Conservation (phyloP, 1,140 invertebrate species). For the Plectus sambesii region DNA sequence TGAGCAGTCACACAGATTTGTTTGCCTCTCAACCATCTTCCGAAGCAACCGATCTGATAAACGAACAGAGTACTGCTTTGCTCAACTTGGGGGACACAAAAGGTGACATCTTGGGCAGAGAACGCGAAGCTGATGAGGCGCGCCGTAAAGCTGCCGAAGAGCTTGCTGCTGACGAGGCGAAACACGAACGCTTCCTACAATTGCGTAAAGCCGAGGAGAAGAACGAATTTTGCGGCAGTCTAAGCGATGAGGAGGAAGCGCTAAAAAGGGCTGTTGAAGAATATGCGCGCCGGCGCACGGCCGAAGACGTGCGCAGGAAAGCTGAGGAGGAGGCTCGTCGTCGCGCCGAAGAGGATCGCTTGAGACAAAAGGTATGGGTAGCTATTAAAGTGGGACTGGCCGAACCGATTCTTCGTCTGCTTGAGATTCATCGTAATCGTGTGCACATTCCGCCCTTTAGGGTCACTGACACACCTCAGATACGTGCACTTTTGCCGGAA, state of each 20-base stretch:
- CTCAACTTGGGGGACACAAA: conserved; percentile 63
- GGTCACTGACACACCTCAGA: too few relatives aligned
- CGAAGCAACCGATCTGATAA: conserved; percentile 66
- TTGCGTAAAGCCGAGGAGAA: conserved; percentile 14
- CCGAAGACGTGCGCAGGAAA: conserved; percentile 1
- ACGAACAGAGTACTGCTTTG: conserved; percentile 83
- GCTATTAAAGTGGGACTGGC: too few relatives aligned
- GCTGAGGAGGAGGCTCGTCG: conserved; percentile 1
- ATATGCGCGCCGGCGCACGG: conserved; percentile 2
- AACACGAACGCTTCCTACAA: conserved; percentile 17
- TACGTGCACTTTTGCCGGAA: conserved; percentile 26
- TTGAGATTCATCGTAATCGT: too few relatives aligned
- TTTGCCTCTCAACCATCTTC: too few relatives aligned
- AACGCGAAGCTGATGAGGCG: conserved; percentile 21
- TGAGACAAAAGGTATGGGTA: conserved; percentile 1
- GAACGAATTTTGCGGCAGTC: conserved; percentile 13
- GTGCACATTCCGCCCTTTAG: too few relatives aligned
- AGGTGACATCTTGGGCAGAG: conserved; percentile 18
- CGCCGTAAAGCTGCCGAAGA: conserved; percentile 17
- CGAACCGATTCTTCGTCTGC: too few relatives aligned
- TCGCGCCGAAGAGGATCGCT: background rate
- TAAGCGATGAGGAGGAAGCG: conserved; percentile 30
- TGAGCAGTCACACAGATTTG: too few relatives aligned
- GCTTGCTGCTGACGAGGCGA: conserved; percentile 19
- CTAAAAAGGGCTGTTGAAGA: conserved; percentile 9